Evolutionary conservation across 2,797 vertebrate species (phyloP).

Genomic region (Euphonia xanthogaster): DNA sequence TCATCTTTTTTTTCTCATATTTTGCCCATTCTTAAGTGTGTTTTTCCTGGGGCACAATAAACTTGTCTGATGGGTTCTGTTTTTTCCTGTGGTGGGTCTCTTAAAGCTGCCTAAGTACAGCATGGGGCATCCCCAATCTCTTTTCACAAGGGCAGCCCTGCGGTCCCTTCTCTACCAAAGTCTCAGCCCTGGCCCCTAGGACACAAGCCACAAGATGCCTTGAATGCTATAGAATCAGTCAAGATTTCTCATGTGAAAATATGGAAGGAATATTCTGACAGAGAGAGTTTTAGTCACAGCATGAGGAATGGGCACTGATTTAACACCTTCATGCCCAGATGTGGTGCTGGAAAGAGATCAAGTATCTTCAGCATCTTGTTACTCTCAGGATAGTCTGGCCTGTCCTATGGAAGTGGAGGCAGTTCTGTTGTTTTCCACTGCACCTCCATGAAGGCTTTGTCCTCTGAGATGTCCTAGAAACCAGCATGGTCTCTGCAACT

Average conservation of each 20-base stretch:
- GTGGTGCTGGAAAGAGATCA: not conserved
- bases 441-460: not conserved
- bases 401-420: not conserved
- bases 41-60: not conserved
- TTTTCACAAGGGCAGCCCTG: not conserved
- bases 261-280: not conserved
- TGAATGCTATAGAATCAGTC: not conserved
- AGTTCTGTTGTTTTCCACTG: not conserved
- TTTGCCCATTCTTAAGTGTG: not conserved
- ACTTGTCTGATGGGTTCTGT: not conserved
- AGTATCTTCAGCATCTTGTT: not conserved
- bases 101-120: not conserved
- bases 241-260: not conserved
- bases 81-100: not conserved
- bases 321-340: not conserved
- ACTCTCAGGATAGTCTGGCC: not conserved
- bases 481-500: not conserved
- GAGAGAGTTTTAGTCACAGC: not conserved
- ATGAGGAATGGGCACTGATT: not conserved
- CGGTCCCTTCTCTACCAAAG: not conserved
- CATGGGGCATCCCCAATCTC: rapidly evolving
- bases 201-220: not conserved
- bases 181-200: not conserved
- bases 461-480: not conserved
- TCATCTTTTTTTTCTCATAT: not conserved